Percentiles rank a stretch among this genome's conserved stretches.
Evolutionary conservation across 2,797 vertebrate genomes (phyloP).

Genomic region (Parotocinclus haroldoi): DNA sequence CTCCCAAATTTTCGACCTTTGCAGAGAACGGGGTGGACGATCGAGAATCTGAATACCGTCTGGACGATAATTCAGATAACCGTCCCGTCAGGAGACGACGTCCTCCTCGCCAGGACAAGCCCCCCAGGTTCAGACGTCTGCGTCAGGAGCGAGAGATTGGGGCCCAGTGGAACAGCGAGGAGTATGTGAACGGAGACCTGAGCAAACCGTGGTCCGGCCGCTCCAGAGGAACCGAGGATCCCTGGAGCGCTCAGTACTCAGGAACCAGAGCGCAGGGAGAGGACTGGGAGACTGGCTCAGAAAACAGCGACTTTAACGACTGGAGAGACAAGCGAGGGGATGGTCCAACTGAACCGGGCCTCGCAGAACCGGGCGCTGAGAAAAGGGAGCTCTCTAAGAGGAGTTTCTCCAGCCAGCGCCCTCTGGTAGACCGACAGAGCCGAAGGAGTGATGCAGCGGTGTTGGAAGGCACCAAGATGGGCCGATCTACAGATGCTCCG

Average conservation of each 20-base stretch:
- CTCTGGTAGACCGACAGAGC: conserved; percentile 88
- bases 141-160: conserved; percentile 84
- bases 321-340: conserved; percentile 80
- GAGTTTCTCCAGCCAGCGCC: conserved; percentile 96
- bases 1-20: conserved; percentile 77
- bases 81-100: conserved; percentile 85
- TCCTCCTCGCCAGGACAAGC: conserved; percentile 96
- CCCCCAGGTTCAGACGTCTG: conserved; percentile 89
- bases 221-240: conserved; percentile 75
- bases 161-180: conserved; percentile 84
- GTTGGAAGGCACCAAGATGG: conserved; percentile 77
- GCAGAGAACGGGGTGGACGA: conserved; percentile 81
- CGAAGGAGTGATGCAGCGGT: conserved; percentile 83
- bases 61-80: conserved; percentile 84
- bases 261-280: conserved; percentile 72
- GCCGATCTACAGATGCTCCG: conserved; percentile 70
- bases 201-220: conserved; percentile 79
- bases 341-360: conserved; percentile 69
- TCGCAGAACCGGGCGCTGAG: conserved; percentile 71
- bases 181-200: conserved; percentile 76
- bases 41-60: conserved; percentile 74
- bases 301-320: conserved; percentile 93
- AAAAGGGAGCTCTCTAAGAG: conserved; percentile 93
- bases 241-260: conserved; percentile 64
- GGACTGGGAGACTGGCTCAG: conserved; percentile 95